Evolutionary conservation across 2,797 vertebrate species (phyloP).

Genomic region (Cygnus olor): DNA sequence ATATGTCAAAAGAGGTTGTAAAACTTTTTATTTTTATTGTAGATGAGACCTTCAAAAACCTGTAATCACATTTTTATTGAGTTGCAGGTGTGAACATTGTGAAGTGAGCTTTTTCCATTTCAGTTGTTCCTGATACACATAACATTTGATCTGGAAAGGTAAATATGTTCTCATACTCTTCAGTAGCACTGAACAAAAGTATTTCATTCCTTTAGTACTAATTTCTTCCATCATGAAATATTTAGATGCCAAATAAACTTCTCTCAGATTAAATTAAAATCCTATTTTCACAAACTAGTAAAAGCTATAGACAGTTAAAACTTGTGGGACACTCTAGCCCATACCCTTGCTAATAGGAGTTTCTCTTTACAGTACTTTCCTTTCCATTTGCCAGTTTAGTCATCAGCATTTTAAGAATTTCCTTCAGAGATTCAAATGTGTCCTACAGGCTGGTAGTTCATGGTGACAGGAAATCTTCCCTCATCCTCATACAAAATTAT

Average conservation of each 20-base stretch:
- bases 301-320: background rate
- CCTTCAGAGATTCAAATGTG: background rate
- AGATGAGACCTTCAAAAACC: background rate
- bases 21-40: background rate
- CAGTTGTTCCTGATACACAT: background rate
- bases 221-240: background rate
- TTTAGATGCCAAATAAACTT: background rate
- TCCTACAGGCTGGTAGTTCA: background rate
- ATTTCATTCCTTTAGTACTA: background rate
- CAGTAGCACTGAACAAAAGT: background rate
- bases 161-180: background rate
- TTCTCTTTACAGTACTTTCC: background rate
- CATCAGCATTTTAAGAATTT: background rate
- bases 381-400: background rate
- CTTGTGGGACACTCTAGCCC: background rate
- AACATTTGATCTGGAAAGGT: background rate
- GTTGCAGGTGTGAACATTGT: background rate
- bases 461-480: background rate
- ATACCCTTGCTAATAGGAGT: background rate
- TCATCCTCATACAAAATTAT: background rate
- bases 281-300: background rate
- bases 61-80: conserved; percentile 15
- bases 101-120: background rate
- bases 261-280: background rate
- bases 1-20: background rate